Percentiles rank a stretch among this genome's conserved stretches.
phyloP scores from a whole-genome alignment of 1,140 invertebrate genomes.

The Pteromalus puparum region DNA sequence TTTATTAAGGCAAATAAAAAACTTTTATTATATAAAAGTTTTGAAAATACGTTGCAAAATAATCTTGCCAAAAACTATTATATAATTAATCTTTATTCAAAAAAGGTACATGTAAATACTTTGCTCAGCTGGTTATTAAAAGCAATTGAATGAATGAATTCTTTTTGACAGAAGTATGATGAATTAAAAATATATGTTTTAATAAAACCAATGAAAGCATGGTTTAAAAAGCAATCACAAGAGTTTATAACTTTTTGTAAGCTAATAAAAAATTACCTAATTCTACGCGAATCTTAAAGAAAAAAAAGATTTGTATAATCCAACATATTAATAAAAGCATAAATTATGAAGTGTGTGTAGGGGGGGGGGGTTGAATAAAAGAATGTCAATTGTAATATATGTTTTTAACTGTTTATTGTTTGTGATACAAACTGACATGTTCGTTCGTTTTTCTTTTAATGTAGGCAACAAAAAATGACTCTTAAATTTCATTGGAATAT shows the following conservation, averaged over 20 bases:
- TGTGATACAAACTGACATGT: slow-evolving; percentile 44
- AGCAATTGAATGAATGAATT: too few relatives aligned
- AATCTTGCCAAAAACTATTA: neutral
- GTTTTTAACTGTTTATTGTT: slow-evolving; percentile 48
- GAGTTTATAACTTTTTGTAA: too few relatives aligned
- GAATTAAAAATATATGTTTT: too few relatives aligned
- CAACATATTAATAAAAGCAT: neutral
- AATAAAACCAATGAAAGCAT: too few relatives aligned
- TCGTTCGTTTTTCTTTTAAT: slow-evolving; percentile 14
- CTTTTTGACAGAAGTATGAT: too few relatives aligned
- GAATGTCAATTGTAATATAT: neutral
- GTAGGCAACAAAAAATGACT: slow-evolving; percentile 36
- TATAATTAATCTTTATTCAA: too few relatives aligned
- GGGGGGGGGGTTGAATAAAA: slow-evolving; percentile 26
- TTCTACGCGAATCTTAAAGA: neutral
- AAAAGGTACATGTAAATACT: neutral
- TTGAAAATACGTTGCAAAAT: neutral
- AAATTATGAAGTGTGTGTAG: neutral
- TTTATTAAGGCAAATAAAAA: too few relatives aligned
- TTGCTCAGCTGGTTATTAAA: too few relatives aligned
- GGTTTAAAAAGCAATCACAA: too few relatives aligned
- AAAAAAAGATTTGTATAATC: neutral
- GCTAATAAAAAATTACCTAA: too few relatives aligned
- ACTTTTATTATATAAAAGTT: neutral
- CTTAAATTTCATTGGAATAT: slow-evolving; percentile 34